Evolutionary conservation across 2,113 vertebrate genomes (phyloP).

Genomic region (Myrmecobius fasciatus): DNA sequence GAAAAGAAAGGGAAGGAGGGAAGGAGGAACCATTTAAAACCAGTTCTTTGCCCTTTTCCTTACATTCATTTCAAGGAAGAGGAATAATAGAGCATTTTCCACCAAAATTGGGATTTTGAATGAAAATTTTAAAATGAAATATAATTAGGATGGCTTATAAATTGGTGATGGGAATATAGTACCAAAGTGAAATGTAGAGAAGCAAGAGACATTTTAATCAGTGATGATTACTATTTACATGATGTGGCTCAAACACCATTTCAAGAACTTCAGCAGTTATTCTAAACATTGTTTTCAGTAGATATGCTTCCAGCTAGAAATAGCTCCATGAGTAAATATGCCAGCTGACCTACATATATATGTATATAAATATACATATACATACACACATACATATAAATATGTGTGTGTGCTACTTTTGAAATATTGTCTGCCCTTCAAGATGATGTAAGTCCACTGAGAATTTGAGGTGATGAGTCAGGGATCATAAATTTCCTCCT

Average conservation of each 20-base stretch:
- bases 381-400: conserved; percentile 11
- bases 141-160: not conserved
- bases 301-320: conserved; percentile 52
- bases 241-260: not conserved
- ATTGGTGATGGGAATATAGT: not conserved
- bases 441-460: conserved; percentile 52
- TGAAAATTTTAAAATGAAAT: conserved; percentile 23
- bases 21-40: conserved; percentile 11
- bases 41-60: conserved; percentile 24
- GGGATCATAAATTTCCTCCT: conserved; percentile 64
- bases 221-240: not conserved
- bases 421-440: conserved; percentile 20
- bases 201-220: conserved; percentile 10
- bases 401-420: not conserved
- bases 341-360: conserved; percentile 60
- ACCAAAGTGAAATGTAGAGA: not conserved
- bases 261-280: conserved; percentile 38
- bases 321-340: conserved; percentile 49
- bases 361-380: conserved; percentile 48
- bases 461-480: conserved; percentile 35
- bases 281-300: conserved; percentile 23
- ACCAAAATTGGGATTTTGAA: conserved; percentile 10
- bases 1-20: rapidly evolving
- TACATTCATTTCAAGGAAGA: not conserved
- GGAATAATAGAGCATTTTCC: not conserved